phyloP scores from a whole-genome alignment of 64 coral and sea anemone species.

The Acropora yongei region DNA sequence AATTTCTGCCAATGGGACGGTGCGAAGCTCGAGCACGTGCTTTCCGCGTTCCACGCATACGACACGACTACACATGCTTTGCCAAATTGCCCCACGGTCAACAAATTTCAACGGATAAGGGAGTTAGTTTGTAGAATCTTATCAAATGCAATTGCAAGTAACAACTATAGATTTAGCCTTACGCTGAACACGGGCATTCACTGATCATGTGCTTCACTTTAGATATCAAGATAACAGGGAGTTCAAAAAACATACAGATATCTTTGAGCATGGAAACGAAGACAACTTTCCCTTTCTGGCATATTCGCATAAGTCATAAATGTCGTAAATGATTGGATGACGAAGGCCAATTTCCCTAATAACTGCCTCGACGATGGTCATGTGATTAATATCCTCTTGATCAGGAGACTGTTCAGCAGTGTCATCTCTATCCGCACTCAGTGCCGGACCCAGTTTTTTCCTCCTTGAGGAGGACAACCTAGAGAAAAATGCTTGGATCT shows the following conservation, averaged over 20 bases:
- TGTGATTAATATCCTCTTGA: background rate
- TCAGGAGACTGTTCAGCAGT: background rate
- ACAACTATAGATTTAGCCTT: background rate
- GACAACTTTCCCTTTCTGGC: constrained; percentile 11
- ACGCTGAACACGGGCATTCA: background rate
- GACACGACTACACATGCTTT: too few relatives aligned
- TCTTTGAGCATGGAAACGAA: constrained; percentile 13
- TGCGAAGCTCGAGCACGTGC: too few relatives aligned
- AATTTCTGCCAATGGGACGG: too few relatives aligned
- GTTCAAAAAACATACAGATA: constrained; percentile 4
- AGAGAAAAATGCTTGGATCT: constrained; percentile 65
- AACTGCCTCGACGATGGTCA: background rate
- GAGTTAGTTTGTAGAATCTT: too few relatives aligned
- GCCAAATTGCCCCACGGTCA: too few relatives aligned
- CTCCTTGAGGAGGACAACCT: background rate
- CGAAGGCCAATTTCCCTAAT: background rate
- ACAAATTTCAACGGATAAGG: too few relatives aligned
- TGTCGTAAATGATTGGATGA: constrained; percentile 37
- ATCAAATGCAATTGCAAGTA: too few relatives aligned
- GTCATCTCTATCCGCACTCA: background rate
- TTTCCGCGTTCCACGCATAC: too few relatives aligned
- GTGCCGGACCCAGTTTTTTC: background rate
- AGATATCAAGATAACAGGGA: background rate
- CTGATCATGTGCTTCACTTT: constrained; percentile 3
- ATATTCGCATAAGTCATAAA: background rate